Percentiles rank a stretch among this genome's conserved stretches.
Evolutionary conservation across 2,797 vertebrate species (phyloP).

Genomic region (Notolabrus celidotus): DNA sequence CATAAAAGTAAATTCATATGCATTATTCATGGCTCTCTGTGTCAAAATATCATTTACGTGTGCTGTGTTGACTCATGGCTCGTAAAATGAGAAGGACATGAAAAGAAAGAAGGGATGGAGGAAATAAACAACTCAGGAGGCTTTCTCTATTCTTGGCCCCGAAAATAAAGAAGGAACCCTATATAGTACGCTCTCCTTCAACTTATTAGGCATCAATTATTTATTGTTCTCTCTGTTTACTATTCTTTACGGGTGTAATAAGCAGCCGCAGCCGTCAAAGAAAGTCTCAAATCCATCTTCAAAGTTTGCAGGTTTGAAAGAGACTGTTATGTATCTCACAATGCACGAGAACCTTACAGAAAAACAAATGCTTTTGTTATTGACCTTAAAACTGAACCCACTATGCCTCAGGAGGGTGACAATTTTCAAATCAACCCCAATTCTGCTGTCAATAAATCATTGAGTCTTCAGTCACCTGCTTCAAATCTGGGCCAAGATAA

Average conservation of each 20-base stretch:
- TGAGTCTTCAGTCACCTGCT: constrained; percentile 39
- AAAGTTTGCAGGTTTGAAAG: constrained; percentile 62
- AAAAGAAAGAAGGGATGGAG: constrained; percentile 80
- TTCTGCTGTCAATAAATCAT: constrained; percentile 30
- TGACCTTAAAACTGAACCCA: constrained; percentile 47
- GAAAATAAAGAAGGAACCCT: constrained; percentile 63
- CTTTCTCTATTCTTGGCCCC: constrained; percentile 73
- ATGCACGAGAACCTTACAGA: neutral
- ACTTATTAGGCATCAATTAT: constrained; percentile 83
- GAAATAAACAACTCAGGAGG: constrained; percentile 82
- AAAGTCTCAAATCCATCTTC: constrained; percentile 58
- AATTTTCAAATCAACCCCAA: constrained; percentile 53
- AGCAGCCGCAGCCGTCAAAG: constrained; percentile 62
- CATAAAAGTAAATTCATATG: constrained; percentile 86
- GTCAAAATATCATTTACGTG: constrained; percentile 87
- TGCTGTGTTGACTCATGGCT: constrained; percentile 86
- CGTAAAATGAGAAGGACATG: constrained; percentile 86
- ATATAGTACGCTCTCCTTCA: constrained; percentile 48
- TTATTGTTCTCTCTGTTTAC: constrained; percentile 71
- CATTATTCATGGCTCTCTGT: constrained; percentile 85
- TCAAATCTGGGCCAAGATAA: constrained; percentile 58
- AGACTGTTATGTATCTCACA: constrained; percentile 13
- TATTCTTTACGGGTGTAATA: constrained; percentile 75
- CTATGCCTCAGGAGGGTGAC: constrained; percentile 10
- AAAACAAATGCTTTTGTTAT: constrained; percentile 26